Conservation (phyloP, 2,113 vertebrate species). For the Sminthopsis crassicaudata region DNA sequence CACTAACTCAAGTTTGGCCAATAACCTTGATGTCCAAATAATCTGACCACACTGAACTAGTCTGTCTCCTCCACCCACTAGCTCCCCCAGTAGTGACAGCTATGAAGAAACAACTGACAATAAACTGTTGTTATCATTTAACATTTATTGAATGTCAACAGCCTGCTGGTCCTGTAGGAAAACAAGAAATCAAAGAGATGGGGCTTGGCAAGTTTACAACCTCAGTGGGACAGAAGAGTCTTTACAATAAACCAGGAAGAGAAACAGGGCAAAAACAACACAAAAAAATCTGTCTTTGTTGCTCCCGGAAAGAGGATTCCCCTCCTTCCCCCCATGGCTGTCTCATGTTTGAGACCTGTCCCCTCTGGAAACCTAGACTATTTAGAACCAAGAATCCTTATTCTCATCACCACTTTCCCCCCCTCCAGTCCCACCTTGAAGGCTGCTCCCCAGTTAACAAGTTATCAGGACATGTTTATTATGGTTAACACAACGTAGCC, state of each 20-base stretch:
- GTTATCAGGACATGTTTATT: not conserved
- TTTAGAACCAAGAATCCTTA: not conserved
- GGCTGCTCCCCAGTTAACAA: not conserved
- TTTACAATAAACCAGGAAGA: not conserved
- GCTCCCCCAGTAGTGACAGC: not conserved
- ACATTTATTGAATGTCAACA: conserved; percentile 19
- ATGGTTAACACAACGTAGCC: not conserved
- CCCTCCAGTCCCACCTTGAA: not conserved
- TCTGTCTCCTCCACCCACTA: not conserved
- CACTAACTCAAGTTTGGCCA: conserved; percentile 10
- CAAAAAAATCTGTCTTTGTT: conserved; percentile 23
- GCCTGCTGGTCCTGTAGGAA: conserved; percentile 37
- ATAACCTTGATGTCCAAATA: conserved; percentile 13
- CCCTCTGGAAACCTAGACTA: not conserved
- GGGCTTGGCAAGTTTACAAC: conserved; percentile 20
- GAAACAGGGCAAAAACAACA: not conserved
- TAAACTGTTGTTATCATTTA: conserved; percentile 45
- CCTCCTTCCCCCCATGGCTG: not conserved
- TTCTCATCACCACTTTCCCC: not conserved
- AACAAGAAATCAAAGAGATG: conserved; percentile 7
- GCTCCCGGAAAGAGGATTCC: not conserved
- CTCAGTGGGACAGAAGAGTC: conserved; percentile 5
- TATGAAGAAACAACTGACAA: conserved; percentile 36
- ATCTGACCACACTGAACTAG: conserved; percentile 34
- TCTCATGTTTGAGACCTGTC: not conserved